Percentiles rank a stretch among this genome's conserved stretches.
Conservation (phyloP, 2,113 vertebrate species). For the Neogobius melanostomus region DNA sequence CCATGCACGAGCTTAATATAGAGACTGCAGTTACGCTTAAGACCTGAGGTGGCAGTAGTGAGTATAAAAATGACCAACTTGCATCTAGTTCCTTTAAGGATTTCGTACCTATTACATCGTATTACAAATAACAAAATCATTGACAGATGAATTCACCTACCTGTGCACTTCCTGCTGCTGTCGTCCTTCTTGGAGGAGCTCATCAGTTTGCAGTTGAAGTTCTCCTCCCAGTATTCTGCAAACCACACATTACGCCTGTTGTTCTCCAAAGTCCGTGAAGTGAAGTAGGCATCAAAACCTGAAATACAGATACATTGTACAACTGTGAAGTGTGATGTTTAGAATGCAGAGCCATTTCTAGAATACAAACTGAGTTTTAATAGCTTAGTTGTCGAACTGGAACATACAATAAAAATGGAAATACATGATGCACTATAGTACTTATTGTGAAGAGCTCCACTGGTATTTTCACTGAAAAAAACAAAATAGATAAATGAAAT, state of each 20-base stretch:
- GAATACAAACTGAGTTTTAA: background rate
- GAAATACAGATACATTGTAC: background rate
- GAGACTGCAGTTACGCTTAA: too few relatives aligned
- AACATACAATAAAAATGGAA: too few relatives aligned
- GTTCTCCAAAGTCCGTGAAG: constrained; percentile 90
- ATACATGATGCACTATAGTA: too few relatives aligned
- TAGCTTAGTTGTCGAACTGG: too few relatives aligned
- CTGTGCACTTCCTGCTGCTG: constrained; percentile 93
- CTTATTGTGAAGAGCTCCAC: too few relatives aligned
- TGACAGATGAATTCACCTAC: constrained; percentile 59
- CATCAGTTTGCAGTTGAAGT: constrained; percentile 98
- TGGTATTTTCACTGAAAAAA: too few relatives aligned
- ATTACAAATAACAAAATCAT: background rate
- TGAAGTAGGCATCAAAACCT: constrained; percentile 95
- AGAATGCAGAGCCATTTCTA: background rate
- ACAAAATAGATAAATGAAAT: too few relatives aligned
- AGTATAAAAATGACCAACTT: too few relatives aligned
- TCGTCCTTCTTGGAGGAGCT: constrained; percentile 94
- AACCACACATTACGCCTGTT: constrained; percentile 98
- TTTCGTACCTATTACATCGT: too few relatives aligned
- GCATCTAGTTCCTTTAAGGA: too few relatives aligned
- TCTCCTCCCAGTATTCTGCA: constrained; percentile 97
- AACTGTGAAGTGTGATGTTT: background rate
- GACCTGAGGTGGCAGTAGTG: too few relatives aligned
- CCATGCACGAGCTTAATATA: too few relatives aligned